Conservation (phyloP, 2,888 invertebrate species). For the Cephus runcator region DNA sequence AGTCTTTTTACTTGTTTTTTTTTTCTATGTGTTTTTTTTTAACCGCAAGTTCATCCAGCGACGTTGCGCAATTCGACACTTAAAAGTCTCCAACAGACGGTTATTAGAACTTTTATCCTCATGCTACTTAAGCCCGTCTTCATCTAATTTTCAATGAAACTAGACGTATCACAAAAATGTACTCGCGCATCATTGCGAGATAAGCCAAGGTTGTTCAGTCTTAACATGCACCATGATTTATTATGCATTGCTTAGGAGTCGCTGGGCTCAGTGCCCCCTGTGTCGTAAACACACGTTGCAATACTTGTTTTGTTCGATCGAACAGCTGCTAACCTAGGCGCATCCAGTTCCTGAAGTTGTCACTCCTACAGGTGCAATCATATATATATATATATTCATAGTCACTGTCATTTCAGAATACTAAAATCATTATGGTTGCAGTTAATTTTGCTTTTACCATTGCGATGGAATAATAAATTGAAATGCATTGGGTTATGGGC, state of each 20-base stretch:
- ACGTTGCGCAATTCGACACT: background rate
- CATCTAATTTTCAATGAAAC: background rate
- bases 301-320: slow-evolving; percentile 36
- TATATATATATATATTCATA: background rate
- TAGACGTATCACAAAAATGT: background rate
- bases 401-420: background rate
- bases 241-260: slow-evolving; percentile 40
- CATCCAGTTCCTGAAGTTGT: slow-evolving; percentile 33
- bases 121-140: background rate
- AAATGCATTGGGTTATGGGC: background rate
- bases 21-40: background rate
- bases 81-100: background rate
- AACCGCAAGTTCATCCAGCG: background rate
- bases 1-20: background rate
- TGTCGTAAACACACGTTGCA: slow-evolving; percentile 53
- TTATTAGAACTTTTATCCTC: background rate
- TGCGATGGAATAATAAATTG: background rate
- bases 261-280: slow-evolving; percentile 42
- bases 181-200: background rate
- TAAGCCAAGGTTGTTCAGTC: background rate
- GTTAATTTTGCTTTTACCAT: background rate
- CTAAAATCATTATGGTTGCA: background rate
- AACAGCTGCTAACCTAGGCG: slow-evolving; percentile 45
- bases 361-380: slow-evolving; percentile 23
- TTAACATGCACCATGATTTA: slow-evolving; percentile 42